Percentiles rank a stretch among this genome's conserved stretches.
These are phyloP conservation scores for Thymelicus lineola DNA, from an alignment of 2,888 invertebrate species.

Conservation along the genomic window DNA sequence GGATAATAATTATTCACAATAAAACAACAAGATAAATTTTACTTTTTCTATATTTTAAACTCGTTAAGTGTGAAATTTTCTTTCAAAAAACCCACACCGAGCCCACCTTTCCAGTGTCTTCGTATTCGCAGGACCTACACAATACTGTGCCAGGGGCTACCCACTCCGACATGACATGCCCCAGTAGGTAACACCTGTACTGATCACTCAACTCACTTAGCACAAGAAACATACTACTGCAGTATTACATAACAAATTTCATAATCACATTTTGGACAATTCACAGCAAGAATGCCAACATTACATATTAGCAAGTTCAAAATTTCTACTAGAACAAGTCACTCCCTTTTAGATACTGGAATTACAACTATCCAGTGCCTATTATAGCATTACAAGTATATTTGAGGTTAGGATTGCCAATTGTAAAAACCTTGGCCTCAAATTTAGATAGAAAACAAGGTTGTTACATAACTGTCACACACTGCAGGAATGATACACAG, in stretches of 20 bases:
- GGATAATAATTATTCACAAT: slow-evolving; percentile 23
- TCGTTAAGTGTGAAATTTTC: slow-evolving; percentile 73
- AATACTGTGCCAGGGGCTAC: slow-evolving; percentile 47
- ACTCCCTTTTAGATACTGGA: slow-evolving; percentile 28
- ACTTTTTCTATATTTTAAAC: slow-evolving; percentile 65
- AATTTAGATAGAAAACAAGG: slow-evolving; percentile 56
- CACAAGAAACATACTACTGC: slow-evolving; percentile 59
- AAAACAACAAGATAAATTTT: slow-evolving; percentile 31
- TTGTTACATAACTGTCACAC: slow-evolving; percentile 73
- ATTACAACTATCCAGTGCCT: slow-evolving; percentile 18
- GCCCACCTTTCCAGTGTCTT: slow-evolving; percentile 46
- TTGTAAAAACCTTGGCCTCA: slow-evolving; percentile 63
- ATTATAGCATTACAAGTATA: slow-evolving; percentile 19
- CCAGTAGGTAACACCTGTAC: slow-evolving; percentile 41
- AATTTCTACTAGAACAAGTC: slow-evolving; percentile 37
- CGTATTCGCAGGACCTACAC: slow-evolving; percentile 37
- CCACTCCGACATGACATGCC: slow-evolving; percentile 44
- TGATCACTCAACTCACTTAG: slow-evolving; percentile 58
- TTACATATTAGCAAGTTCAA: slow-evolving; percentile 50
- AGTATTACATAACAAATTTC: slow-evolving; percentile 72
- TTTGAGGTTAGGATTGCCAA: slow-evolving; percentile 31
- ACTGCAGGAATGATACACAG: slow-evolving; percentile 52
- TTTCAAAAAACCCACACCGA: slow-evolving; percentile 73
- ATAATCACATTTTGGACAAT: slow-evolving; percentile 70
- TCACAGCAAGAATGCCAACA: slow-evolving; percentile 55